Conservation (phyloP, 2,113 vertebrate genomes). For the Dromas ardeola region DNA sequence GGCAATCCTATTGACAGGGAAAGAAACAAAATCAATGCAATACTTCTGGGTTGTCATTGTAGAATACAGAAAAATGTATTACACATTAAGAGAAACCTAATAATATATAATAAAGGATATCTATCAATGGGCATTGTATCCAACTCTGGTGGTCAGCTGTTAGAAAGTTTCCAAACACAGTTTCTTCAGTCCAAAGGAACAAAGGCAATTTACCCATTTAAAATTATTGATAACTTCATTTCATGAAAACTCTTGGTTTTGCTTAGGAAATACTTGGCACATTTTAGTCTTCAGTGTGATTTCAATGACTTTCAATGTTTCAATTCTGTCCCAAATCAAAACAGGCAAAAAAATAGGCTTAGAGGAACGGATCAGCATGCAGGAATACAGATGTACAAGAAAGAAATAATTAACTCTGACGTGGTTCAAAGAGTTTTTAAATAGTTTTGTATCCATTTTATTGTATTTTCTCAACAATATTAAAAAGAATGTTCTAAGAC, state of each 20-base stretch:
- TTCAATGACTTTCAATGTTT: background rate
- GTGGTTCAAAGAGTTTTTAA: background rate
- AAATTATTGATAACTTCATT: background rate
- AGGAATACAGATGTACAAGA: background rate
- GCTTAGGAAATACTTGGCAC: background rate
- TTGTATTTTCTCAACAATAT: background rate
- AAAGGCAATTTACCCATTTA: background rate
- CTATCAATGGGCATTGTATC: background rate
- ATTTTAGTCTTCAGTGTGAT: background rate
- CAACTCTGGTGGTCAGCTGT: background rate
- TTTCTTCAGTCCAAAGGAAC: background rate
- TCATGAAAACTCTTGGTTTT: background rate
- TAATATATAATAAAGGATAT: background rate
- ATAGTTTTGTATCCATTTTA: background rate
- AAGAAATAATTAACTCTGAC: background rate
- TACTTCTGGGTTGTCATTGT: background rate
- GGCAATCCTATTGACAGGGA: constrained; percentile 73
- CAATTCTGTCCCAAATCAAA: background rate
- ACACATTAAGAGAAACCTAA: background rate
- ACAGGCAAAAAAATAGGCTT: background rate
- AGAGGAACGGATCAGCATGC: background rate
- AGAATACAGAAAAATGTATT: background rate
- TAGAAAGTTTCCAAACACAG: background rate
- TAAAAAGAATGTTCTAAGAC: background rate
- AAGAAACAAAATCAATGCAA: background rate